Evolutionary conservation across 2,113 vertebrate species (phyloP).

Genomic region (Rhinolophus ferrumequinum): DNA sequence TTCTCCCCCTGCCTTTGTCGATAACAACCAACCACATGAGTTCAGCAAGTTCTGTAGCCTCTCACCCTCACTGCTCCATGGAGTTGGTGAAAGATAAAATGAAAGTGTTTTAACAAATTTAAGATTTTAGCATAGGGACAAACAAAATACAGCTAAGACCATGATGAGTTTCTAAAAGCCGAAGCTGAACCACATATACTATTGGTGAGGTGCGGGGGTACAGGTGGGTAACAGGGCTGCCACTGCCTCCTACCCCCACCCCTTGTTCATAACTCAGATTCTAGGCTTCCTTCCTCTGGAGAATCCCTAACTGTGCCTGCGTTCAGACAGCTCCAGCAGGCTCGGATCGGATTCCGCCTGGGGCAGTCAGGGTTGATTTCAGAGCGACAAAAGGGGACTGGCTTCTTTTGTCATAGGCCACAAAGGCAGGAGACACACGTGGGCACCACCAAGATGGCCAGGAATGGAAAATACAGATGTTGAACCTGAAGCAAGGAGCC

Average conservation of each 20-base stretch:
- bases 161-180: neutral
- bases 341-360: neutral
- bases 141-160: neutral
- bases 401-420: neutral
- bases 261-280: neutral
- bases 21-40: neutral
- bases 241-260: too few species aligned
- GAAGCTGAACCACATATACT: neutral
- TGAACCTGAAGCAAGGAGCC: slow-evolving; percentile 6
- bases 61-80: neutral
- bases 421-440: neutral
- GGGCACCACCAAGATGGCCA: neutral
- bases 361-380: neutral
- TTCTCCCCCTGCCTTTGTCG: neutral
- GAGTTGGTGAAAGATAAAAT: slow-evolving; percentile 19
- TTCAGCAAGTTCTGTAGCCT: neutral
- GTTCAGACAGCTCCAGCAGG: neutral
- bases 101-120: neutral
- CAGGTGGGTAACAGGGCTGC: neutral
- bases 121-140: neutral
- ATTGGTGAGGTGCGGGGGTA: neutral
- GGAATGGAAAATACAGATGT: neutral
- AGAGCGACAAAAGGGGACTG: neutral
- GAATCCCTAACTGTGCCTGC: neutral
- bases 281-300: neutral